Percentiles rank a stretch among this genome's conserved stretches.
phyloP scores from a whole-genome alignment of 2,797 vertebrate genomes.

The Sebastes kiyomatsui region DNA sequence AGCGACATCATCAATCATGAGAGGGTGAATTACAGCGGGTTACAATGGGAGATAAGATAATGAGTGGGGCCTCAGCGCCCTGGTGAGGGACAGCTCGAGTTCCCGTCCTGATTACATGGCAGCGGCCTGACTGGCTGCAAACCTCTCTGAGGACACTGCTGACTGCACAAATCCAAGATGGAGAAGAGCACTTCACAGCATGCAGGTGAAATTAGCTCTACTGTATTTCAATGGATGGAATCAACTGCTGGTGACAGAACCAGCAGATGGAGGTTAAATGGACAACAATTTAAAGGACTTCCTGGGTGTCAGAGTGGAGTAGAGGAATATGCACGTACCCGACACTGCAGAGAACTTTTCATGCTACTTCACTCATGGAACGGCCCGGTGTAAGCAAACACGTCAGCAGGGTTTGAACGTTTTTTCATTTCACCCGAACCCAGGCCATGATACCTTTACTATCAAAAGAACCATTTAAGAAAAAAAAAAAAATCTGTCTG shows the following conservation, averaged over 20 bases:
- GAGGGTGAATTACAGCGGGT: slow-evolving; percentile 77
- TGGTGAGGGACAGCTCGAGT: slow-evolving; percentile 69
- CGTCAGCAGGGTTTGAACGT: neutral
- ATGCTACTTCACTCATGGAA: too few relatives aligned
- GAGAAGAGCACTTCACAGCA: neutral
- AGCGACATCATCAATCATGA: slow-evolving; percentile 82
- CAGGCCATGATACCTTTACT: too few relatives aligned
- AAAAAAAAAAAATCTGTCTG: too few relatives aligned
- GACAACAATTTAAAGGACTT: too few relatives aligned
- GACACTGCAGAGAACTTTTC: too few relatives aligned
- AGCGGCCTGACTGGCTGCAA: slow-evolving; percentile 23
- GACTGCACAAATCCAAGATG: slow-evolving; percentile 11
- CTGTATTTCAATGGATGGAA: neutral
- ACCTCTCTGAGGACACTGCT: slow-evolving; percentile 1
- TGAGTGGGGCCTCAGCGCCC: slow-evolving; percentile 71
- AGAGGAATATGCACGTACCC: too few relatives aligned
- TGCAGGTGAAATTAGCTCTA: neutral
- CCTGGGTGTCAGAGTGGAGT: too few relatives aligned
- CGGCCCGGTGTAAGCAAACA: neutral
- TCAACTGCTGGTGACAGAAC: neutral
- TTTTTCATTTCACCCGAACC: neutral
- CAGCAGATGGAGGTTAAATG: neutral
- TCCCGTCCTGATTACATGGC: slow-evolving; percentile 73
- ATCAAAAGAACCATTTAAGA: too few relatives aligned
- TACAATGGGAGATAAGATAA: slow-evolving; percentile 82